A percentile compares a stretch with the other conserved stretches of the same genome.
Conservation (phyloP, 2,113 vertebrate genomes). For the Pituophis catenifer region DNA sequence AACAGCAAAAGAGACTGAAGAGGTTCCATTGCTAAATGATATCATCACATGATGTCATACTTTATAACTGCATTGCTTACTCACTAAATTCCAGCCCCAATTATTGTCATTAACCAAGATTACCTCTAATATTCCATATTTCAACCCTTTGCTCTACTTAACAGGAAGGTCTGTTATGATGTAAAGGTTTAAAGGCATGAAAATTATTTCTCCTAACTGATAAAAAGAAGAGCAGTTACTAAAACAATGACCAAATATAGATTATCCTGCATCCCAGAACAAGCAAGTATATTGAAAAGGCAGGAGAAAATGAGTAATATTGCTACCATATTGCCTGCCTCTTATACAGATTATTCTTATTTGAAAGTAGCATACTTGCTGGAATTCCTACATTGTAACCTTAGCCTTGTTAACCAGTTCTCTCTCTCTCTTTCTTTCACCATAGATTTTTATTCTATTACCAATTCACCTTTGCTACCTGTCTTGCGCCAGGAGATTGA, state of each 20-base stretch:
- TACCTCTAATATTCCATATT: not conserved
- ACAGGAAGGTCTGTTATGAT: not conserved
- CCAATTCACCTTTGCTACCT: conserved; percentile 52
- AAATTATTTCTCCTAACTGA: not conserved
- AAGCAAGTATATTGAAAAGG: not conserved
- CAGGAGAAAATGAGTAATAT: not conserved
- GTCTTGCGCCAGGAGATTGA: conserved; percentile 64
- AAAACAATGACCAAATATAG: not conserved
- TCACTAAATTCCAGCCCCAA: not conserved
- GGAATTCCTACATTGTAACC: not conserved
- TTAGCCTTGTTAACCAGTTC: not conserved
- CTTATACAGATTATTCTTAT: not conserved
- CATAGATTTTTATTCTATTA: conserved; percentile 54
- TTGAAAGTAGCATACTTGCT: not conserved
- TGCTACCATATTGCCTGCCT: not conserved
- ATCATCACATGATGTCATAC: not conserved
- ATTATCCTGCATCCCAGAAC: not conserved
- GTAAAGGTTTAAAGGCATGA: not conserved
- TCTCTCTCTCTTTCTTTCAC: not conserved
- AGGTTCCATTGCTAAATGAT: not conserved
- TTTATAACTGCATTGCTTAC: not conserved
- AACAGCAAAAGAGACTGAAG: not conserved
- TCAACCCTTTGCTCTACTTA: not conserved
- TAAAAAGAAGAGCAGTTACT: not conserved
- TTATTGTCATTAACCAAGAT: not conserved